These are phyloP conservation scores for Lichenostomus cassidix DNA, from an alignment of 2,113 vertebrate species.

Conservation along the genomic window DNA sequence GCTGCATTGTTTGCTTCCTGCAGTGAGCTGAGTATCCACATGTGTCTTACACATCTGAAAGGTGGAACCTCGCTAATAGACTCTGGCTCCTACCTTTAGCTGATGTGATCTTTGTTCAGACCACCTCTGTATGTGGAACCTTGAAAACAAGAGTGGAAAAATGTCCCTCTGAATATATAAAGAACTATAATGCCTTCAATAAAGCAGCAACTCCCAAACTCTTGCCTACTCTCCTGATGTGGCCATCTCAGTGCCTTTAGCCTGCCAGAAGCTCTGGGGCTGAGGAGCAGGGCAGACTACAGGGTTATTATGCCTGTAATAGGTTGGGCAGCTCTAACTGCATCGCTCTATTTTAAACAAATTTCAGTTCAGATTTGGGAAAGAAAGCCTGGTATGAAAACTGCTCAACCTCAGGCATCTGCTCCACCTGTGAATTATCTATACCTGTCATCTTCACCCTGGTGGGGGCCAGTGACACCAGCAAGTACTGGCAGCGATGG, in stretches of 20 bases:
- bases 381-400: neutral
- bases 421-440: neutral
- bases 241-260: neutral
- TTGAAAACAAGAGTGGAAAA: neutral
- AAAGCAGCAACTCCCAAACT: neutral
- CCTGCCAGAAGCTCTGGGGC: neutral
- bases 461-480: neutral
- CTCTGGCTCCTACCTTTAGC: neutral
- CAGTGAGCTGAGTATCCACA: neutral
- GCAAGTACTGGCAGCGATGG: neutral
- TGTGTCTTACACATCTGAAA: fast-evolving
- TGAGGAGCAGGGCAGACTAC: fast-evolving
- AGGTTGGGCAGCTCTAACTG: neutral
- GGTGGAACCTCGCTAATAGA: fast-evolving
- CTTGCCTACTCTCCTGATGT: fast-evolving
- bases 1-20: neutral
- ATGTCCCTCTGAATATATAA: neutral
- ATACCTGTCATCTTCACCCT: neutral
- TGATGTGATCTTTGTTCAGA: neutral
- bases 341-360: neutral
- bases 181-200: neutral
- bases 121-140: neutral
- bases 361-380: neutral
- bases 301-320: fast-evolving
- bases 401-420: neutral